Conservation (phyloP, 2,113 vertebrate genomes). For the Cromileptes altivelis region DNA sequence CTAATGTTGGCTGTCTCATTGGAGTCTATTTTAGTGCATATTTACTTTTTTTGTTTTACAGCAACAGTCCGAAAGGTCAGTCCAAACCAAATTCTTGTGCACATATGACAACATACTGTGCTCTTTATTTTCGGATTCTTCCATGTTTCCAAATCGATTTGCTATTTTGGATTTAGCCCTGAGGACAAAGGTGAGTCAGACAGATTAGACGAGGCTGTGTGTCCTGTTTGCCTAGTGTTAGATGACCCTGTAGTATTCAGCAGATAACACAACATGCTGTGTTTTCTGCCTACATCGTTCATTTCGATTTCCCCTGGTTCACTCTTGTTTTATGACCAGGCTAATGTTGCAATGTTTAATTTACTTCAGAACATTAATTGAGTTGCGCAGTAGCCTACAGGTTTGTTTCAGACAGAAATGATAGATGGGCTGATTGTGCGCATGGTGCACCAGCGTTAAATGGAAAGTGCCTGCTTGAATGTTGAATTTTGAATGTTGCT, state of each 20-base stretch:
- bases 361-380: constrained; percentile 2
- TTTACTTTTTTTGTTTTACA: no score
- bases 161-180: constrained; percentile 1
- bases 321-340: background rate
- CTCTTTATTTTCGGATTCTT: constrained; percentile 1
- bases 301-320: background rate
- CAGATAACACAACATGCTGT: background rate
- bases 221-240: background rate
- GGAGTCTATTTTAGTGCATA: background rate
- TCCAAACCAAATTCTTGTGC: background rate
- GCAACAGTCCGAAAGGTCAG: background rate
- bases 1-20: background rate
- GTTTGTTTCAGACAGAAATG: constrained; percentile 27
- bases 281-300: background rate
- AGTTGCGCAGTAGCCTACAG: constrained; percentile 17
- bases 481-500: constrained; percentile 12
- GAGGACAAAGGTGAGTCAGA: background rate
- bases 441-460: background rate
- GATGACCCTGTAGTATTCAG: constrained; percentile 1
- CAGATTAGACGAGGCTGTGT: background rate
- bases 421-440: constrained; percentile 23
- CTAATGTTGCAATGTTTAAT: constrained; percentile 9
- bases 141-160: background rate
- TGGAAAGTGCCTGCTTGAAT: constrained; percentile 3
- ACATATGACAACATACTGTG: background rate